Evolutionary conservation across 2,888 invertebrate genomes (phyloP).

Genomic region (Nycteola revayana): DNA sequence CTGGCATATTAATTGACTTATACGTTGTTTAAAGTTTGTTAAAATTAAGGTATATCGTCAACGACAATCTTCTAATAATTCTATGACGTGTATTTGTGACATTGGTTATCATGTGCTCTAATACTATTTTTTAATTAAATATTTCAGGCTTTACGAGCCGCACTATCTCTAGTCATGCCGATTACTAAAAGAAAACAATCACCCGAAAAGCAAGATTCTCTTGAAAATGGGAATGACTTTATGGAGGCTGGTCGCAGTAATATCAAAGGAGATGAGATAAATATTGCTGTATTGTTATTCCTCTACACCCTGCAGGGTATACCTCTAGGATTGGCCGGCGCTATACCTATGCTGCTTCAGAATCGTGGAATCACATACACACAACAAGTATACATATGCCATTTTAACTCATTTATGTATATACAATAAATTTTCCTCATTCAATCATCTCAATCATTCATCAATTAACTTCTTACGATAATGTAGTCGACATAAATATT

Average conservation of each 20-base stretch:
- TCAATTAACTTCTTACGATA: no score
- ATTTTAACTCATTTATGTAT: no score
- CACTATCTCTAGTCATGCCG: constrained; percentile 52
- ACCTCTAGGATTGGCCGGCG: constrained; percentile 96
- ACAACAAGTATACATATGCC: constrained; percentile 86
- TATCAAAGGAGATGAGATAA: constrained; percentile 88
- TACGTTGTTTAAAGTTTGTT: constrained; percentile 15
- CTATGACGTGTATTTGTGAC: constrained; percentile 61
- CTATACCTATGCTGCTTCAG: constrained; percentile 97
- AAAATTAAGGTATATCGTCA: constrained; percentile 65
- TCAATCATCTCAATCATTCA: no score
- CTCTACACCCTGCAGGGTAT: constrained; percentile 97
- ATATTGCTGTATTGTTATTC: constrained; percentile 93
- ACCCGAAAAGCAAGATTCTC: constrained; percentile 60
- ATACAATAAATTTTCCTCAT: background rate
- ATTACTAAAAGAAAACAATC: constrained; percentile 67
- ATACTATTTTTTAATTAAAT: constrained; percentile 15
- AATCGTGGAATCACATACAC: constrained; percentile 96
- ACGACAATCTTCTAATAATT: constrained; percentile 21
- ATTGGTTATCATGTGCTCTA: constrained; percentile 37
- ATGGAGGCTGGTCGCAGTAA: constrained; percentile 59
- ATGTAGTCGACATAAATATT: no score
- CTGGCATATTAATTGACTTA: constrained; percentile 4
- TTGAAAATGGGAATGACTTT: constrained; percentile 65
- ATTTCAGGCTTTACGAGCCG: constrained; percentile 55